Conservation (phyloP, 2,113 vertebrate species). For the Phrynocephalus versicolor region DNA sequence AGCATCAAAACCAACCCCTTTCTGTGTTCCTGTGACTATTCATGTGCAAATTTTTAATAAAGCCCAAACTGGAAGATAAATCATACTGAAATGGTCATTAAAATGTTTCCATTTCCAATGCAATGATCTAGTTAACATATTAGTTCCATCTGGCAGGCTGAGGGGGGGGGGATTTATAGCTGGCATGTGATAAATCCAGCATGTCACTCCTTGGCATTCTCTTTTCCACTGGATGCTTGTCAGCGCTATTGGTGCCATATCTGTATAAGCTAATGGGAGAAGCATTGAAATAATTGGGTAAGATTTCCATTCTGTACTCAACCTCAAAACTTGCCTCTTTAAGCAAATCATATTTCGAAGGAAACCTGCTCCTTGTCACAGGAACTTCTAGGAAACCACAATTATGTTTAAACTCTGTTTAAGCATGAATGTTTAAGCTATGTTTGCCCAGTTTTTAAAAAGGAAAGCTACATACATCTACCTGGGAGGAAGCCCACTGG, state of each 20-base stretch:
- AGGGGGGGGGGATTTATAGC: conserved; percentile 15
- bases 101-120: conserved; percentile 58
- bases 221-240: conserved; percentile 13
- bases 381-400: conserved; percentile 13
- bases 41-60: conserved; percentile 37
- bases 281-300: conserved; percentile 30
- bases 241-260: conserved; percentile 30
- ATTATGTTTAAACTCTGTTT: conserved; percentile 40
- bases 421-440: conserved; percentile 38
- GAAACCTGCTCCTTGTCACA: not conserved
- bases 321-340: conserved; percentile 1
- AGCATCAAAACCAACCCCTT: not conserved
- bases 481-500: not conserved
- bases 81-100: conserved; percentile 35
- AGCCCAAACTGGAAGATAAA: conserved; percentile 41
- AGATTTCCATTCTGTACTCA: conserved; percentile 45
- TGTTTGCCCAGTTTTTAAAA: conserved; percentile 33
- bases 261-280: conserved; percentile 28
- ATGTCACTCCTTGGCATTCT: conserved; percentile 27
- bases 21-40: not conserved
- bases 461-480: conserved; percentile 18
- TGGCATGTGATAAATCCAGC: conserved; percentile 34
- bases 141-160: conserved; percentile 43
- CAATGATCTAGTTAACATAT: conserved; percentile 44
- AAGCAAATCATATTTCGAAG: not conserved